Base-by-base conservation (phyloP, 23 tunicate genomes). In the Botrylloides violaceus region DNA sequence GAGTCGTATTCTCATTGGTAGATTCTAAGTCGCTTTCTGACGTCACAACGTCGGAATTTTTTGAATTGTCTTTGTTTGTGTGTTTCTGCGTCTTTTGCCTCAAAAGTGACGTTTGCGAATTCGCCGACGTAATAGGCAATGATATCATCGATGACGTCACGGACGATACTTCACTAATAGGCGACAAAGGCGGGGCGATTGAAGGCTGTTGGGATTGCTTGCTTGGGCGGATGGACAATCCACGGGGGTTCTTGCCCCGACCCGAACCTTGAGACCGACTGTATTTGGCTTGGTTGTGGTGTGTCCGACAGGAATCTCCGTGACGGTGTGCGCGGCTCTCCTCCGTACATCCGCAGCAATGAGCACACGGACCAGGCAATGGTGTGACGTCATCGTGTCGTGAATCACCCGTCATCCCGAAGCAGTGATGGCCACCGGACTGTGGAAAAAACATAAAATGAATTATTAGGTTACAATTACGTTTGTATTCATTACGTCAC, bases 131-230 rank as follows among this genome's bases (percentile, higher is more conserved):
- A 64, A 64, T 64, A 0, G 70, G 70, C 36, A 64, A 32, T 27
- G 70, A 64, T 31, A 32, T 64, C 70, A 64, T 64, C 15, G 70
- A 64, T 32, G 70, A 64, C 29, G 58, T 43, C 56, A 68, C 58
- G 19, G 74, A 68, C 3, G 74, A 68, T 1, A 68, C 74, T 43
- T 68, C 74, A 56, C 74, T 68, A 5, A 68, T 68, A 4, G 74
- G 74, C 25, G 74, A 68, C 56, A 68, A 26, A 28, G 74, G 74
- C 37, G 74, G 74, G 1, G 74, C 74, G 19, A 32, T 18, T 32
- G 47, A n/a, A 1, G 57, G 20, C 74, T 37, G 74, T 43, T 68
- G 74, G 1, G 74, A 5, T 12, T 19, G 22, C 37, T 68, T 68
- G 1, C 58, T 32, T 18, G 58, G 26, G 24, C 74, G 24, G 12